phyloP scores from a whole-genome alignment of 2,888 invertebrate genomes.

The Pachydiplax longipennis region DNA sequence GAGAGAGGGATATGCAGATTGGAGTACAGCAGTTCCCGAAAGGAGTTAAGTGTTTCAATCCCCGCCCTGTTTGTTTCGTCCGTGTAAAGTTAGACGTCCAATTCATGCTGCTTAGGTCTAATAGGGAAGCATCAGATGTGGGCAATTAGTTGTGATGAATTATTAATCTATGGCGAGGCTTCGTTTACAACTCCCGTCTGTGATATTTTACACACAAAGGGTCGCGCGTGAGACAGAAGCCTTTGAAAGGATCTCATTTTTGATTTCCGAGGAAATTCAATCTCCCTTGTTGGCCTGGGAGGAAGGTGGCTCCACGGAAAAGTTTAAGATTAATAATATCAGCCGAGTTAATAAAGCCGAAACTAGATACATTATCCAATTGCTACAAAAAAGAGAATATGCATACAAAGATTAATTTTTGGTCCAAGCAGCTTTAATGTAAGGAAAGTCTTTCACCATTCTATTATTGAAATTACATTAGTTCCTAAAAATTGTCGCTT shows the following conservation, averaged over 20 bases:
- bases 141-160: slow-evolving; percentile 17
- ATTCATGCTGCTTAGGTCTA: slow-evolving; percentile 11
- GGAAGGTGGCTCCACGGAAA: neutral
- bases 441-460: no score
- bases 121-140: slow-evolving; percentile 17
- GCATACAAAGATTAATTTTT: no score
- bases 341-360: no score
- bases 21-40: neutral
- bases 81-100: slow-evolving; percentile 14
- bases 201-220: neutral
- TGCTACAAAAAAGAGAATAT: no score
- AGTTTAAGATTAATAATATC: neutral
- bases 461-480: no score
- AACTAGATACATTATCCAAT: no score
- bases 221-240: neutral
- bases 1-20: neutral
- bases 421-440: no score
- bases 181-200: neutral
- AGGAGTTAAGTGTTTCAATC: slow-evolving; percentile 19
- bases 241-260: neutral
- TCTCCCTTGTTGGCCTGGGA: neutral
- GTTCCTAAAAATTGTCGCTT: no score
- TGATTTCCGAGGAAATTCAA: neutral
- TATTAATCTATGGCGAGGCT: neutral
- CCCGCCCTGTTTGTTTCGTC: neutral